phyloP scores from a whole-genome alignment of 2,113 vertebrate genomes.

The Halcyon malimbica region DNA sequence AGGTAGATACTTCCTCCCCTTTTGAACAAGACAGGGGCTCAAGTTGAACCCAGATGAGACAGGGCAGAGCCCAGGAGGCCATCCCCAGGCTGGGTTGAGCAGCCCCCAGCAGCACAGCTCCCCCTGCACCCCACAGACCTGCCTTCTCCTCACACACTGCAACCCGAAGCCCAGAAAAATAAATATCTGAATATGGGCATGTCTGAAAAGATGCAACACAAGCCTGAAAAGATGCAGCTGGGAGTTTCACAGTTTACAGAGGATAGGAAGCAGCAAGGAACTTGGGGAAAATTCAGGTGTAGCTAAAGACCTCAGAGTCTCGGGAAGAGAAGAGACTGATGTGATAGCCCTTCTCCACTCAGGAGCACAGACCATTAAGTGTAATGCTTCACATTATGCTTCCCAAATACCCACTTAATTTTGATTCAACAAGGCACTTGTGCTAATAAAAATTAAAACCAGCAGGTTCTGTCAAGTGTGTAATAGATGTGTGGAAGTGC shows the following conservation, averaged over 20 bases:
- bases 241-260: neutral
- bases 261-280: neutral
- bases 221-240: neutral
- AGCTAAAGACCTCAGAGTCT: neutral
- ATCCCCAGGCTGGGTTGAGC: rapidly evolving
- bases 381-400: slow-evolving; percentile 49
- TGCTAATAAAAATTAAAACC: slow-evolving; percentile 65
- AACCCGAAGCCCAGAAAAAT: neutral
- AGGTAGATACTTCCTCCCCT: neutral
- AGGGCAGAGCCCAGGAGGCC: neutral
- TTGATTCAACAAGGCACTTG: slow-evolving; percentile 59
- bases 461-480: neutral
- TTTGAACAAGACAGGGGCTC: neutral
- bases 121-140: neutral
- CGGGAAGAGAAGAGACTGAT: neutral
- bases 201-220: neutral
- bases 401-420: slow-evolving; percentile 58
- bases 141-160: rapidly evolving
- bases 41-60: neutral
- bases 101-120: neutral
- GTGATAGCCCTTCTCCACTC: neutral
- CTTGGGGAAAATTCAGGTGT: neutral
- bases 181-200: neutral
- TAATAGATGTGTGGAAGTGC: slow-evolving; percentile 32
- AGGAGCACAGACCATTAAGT: slow-evolving; percentile 35